These are phyloP conservation scores for Takifugu flavidus DNA, from an alignment of 2,113 vertebrate genomes.

Conservation along the genomic window DNA sequence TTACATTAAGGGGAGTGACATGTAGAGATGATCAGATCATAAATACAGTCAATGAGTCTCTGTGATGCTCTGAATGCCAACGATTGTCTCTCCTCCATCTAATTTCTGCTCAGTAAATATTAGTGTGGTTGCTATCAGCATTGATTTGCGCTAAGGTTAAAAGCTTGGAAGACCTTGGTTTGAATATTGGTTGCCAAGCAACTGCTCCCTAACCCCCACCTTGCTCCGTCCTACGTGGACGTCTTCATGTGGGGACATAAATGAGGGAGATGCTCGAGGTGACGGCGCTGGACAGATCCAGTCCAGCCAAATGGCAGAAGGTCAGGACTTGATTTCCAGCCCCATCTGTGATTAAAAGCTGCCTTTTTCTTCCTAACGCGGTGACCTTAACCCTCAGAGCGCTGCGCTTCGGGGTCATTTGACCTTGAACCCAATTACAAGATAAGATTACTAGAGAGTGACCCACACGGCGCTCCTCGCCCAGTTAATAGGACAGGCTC, in stretches of 20 bases:
- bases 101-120: slow-evolving; percentile 74
- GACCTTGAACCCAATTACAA: slow-evolving; percentile 86
- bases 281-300: slow-evolving; percentile 27
- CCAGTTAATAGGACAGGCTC: slow-evolving; percentile 71
- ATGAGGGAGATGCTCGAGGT: slow-evolving; percentile 28
- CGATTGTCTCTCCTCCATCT: slow-evolving; percentile 34
- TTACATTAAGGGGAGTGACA: too few species aligned
- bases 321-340: slow-evolving; percentile 68
- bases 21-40: slow-evolving; percentile 3
- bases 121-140: slow-evolving; percentile 63
- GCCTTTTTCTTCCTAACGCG: slow-evolving; percentile 65
- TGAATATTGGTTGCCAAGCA: slow-evolving; percentile 70
- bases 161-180: slow-evolving; percentile 72
- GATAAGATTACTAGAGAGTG: slow-evolving; percentile 80
- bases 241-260: slow-evolving; percentile 19
- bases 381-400: slow-evolving; percentile 75
- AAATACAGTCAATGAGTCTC: slow-evolving; percentile 42
- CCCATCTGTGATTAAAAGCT: slow-evolving; percentile 76
- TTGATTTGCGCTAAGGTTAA: slow-evolving; percentile 75
- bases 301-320: slow-evolving; percentile 58
- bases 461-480: slow-evolving; percentile 62
- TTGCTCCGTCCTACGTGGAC: slow-evolving; percentile 14
- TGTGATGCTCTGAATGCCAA: slow-evolving; percentile 33
- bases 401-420: slow-evolving; percentile 74
- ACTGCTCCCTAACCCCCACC: slow-evolving; percentile 49